A percentile compares a stretch with the other conserved stretches of the same genome.
These are phyloP conservation scores for Lamellibrachia satsuma DNA, from an alignment of 2,888 invertebrate species.

Conservation along the genomic window DNA sequence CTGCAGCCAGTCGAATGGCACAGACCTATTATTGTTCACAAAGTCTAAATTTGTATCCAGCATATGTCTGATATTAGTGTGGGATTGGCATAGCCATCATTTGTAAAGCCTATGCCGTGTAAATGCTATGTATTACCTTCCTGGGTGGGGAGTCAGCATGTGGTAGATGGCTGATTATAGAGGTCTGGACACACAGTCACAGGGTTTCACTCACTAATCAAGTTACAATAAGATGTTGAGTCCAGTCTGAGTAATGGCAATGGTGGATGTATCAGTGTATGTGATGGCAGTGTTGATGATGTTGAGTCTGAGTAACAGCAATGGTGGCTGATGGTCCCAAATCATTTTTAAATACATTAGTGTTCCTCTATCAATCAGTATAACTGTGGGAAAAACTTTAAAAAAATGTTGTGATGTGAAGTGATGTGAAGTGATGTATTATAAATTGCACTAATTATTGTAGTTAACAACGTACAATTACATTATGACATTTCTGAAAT, in stretches of 20 bases:
- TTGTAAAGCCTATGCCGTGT: background rate
- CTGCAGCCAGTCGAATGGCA: background rate
- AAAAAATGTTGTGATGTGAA: background rate
- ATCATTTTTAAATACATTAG: too few species aligned
- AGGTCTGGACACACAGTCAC: background rate
- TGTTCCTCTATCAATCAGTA: too few species aligned
- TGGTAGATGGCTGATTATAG: background rate
- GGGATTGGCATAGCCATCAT: background rate
- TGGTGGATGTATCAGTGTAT: background rate
- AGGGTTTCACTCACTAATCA: background rate
- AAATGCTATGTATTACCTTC: background rate
- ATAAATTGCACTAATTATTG: background rate
- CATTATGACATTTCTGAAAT: background rate
- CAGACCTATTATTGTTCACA: background rate
- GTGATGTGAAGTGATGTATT: background rate
- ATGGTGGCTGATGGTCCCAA: background rate
- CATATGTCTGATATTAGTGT: background rate
- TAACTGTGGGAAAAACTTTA: too few species aligned
- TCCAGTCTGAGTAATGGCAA: background rate
- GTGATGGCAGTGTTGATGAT: background rate
- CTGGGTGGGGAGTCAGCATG: background rate
- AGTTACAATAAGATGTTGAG: background rate
- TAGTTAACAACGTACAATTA: background rate
- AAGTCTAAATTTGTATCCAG: background rate
- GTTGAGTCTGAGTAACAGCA: background rate